A percentile compares a stretch with the other conserved stretches of the same genome.
These are phyloP conservation scores for Eubucco bourcierii DNA, from an alignment of 2,113 vertebrate species.

Conservation along the genomic window DNA sequence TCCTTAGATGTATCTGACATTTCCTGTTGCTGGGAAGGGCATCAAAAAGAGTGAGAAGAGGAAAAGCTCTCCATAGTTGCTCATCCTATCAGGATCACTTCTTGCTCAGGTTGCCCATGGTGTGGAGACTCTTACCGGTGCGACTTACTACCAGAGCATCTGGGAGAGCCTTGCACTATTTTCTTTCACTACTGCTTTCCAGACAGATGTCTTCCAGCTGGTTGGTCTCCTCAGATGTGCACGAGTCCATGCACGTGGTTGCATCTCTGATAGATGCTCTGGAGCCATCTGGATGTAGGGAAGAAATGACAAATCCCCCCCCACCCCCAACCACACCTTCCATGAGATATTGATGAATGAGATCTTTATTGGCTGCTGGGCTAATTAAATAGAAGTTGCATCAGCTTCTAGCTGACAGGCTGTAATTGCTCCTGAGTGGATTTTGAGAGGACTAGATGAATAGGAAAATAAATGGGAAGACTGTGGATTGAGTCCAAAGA, in stretches of 20 bases:
- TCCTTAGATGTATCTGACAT: background rate
- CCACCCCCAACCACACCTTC: background rate
- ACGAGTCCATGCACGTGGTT: background rate
- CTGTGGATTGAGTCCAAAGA: background rate
- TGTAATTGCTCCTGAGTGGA: slow-evolving; percentile 62
- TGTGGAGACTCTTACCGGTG: background rate
- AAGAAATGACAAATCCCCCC: slow-evolving; percentile 7
- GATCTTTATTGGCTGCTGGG: slow-evolving; percentile 58
- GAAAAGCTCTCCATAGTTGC: background rate
- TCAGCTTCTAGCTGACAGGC: slow-evolving; percentile 60
- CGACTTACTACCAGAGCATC: background rate
- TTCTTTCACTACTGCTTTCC: background rate
- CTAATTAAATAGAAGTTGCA: slow-evolving; percentile 72
- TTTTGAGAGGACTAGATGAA: slow-evolving; percentile 61
- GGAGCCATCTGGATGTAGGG: slow-evolving; percentile 15
- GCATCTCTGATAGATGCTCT: background rate
- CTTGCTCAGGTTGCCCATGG: background rate
- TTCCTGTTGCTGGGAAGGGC: background rate
- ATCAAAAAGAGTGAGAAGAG: background rate
- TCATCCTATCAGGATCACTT: background rate
- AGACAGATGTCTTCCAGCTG: slow-evolving; percentile 31
- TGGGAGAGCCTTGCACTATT: background rate
- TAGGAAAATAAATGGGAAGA: slow-evolving; percentile 33
- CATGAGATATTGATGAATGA: slow-evolving; percentile 57
- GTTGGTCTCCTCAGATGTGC: background rate